Base-by-base conservation (phyloP, 1,140 invertebrate species). In the Dendrolimus punctatus region DNA sequence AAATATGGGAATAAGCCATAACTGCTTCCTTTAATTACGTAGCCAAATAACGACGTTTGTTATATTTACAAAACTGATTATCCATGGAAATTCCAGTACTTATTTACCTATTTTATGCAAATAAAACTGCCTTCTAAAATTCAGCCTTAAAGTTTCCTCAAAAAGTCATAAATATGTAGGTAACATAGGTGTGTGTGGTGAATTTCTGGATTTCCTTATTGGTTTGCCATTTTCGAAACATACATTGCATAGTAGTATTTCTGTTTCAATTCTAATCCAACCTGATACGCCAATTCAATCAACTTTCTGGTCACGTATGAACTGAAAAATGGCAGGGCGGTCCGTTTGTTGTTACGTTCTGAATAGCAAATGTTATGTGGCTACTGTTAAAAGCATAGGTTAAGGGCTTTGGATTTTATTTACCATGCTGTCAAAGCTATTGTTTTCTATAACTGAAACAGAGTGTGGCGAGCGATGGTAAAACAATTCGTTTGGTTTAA, bases 321-420 rank as follows among this genome's bases (percentile, higher is more conserved):
- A 62, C 58, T 74, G 67, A 76, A 73, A 74, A 76, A 76, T 76
- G 64, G 69, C 65, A 59, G 58, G 58, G 62, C 63, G 63, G 51
- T 23, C 58, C 57, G 56, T 64, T 59, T 65, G 58, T 58, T 57
- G 55, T 62, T 64, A 63, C 65, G 66, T 58, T 57, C 49, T 62
- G 71, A 76, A 73, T 76, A 72, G 57, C 48, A 62, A 76, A 68
- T 44, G 45, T 45, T 6, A 39, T 44, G 50, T 38, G 23, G 23
- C 23, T 23, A 23, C 23, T 6, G 46, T 6, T 48, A 39, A 40
- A 38, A 38, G 48, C 38, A 9, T 10, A 9, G 9, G 48, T 49
- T 7, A 37, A 40, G 48, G 10, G 48, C 39, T 49, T 39, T 37
- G 40, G 8, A 49, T 8, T 40, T 39, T 6, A 45, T 45, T 6